These are phyloP conservation scores for Sebastes kiyomatsui DNA, from an alignment of 2,797 vertebrate species.

Conservation along the genomic window DNA sequence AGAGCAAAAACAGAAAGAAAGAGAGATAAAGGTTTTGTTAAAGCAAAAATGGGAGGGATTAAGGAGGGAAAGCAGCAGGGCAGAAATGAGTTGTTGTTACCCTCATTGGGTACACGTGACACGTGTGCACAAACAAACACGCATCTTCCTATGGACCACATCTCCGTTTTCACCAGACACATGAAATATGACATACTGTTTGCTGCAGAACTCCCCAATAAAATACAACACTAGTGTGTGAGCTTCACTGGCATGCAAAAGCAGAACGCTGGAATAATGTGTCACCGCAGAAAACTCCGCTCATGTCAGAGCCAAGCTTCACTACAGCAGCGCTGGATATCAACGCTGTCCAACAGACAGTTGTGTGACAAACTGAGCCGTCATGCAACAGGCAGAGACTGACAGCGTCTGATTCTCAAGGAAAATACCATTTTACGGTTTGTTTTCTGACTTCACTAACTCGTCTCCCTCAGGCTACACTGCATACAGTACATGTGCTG, in stretches of 20 bases:
- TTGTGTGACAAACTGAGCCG: constrained; percentile 28
- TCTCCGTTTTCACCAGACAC: constrained; percentile 48
- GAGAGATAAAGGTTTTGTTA: not conserved
- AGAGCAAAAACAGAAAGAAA: not conserved
- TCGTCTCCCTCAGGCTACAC: not conserved
- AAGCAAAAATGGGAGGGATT: not conserved
- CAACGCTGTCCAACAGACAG: constrained; percentile 10
- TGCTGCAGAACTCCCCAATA: constrained; percentile 46
- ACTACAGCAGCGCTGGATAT: constrained; percentile 2
- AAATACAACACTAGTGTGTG: constrained; percentile 53
- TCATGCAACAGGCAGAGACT: constrained; percentile 6
- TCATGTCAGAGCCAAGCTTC: not conserved
- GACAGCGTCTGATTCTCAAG: constrained; percentile 11
- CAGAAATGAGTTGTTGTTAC: constrained; percentile 1
- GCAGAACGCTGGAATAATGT: constrained; percentile 21
- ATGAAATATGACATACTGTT: constrained; percentile 48
- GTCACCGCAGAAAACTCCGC: constrained; percentile 32
- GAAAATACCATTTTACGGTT: constrained; percentile 48
- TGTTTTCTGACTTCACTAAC: constrained; percentile 52
- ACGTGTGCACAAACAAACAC: not conserved
- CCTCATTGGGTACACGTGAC: not conserved
- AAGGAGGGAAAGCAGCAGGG: not conserved
- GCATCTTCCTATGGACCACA: not conserved
- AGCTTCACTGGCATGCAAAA: constrained; percentile 34
- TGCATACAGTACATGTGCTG: not conserved